Evolutionary conservation across 1,140 invertebrate species (phyloP).

Genomic region (Neodiprion lecontei): DNA sequence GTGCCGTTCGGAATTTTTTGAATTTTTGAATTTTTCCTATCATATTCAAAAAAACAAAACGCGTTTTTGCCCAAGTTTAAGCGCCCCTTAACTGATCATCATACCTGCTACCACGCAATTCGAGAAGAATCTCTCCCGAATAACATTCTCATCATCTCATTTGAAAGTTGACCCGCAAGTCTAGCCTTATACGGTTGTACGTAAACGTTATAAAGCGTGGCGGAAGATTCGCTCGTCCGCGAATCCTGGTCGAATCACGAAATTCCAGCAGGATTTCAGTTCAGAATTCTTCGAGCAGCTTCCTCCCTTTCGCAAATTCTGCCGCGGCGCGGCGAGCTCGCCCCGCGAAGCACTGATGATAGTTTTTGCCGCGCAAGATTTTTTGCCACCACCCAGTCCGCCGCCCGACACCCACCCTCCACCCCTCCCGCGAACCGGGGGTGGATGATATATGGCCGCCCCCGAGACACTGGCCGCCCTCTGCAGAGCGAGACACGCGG

Average conservation of each 20-base stretch:
- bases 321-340: constrained; percentile 38
- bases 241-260: not conserved
- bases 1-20: no score
- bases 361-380: constrained; percentile 61
- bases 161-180: no score
- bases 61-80: no score
- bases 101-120: no score
- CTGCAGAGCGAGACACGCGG: constrained; percentile 41
- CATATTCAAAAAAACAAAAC: no score
- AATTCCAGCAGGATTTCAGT: not conserved
- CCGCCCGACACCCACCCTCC: constrained; percentile 16
- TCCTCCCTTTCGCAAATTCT: constrained; percentile 7
- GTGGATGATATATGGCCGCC: constrained; percentile 62
- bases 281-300: constrained; percentile 36
- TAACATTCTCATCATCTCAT: no score
- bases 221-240: no score
- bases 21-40: no score
- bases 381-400: constrained; percentile 47
- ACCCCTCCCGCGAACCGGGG: constrained; percentile 43
- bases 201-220: no score
- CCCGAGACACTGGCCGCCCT: constrained; percentile 60
- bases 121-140: no score
- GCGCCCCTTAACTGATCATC: no score
- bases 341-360: constrained; percentile 60
- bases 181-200: no score